These are phyloP conservation scores for Gobius niger DNA, from an alignment of 2,113 vertebrate genomes.

Conservation along the genomic window DNA sequence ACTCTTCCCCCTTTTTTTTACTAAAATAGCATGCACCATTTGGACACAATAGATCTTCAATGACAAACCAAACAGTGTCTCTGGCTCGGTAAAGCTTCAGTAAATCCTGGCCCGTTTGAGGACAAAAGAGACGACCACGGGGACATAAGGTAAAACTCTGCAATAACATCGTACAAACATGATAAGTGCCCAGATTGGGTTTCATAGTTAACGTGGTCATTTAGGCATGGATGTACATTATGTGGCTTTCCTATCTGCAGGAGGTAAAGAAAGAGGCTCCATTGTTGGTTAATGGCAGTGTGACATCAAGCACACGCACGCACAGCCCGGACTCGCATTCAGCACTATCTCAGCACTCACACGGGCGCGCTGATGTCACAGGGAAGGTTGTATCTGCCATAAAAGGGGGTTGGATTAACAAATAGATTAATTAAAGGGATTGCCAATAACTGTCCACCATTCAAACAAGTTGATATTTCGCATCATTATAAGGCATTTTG, in stretches of 20 bases:
- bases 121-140: conserved; percentile 7
- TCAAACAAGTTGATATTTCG: no score
- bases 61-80: conserved; percentile 14
- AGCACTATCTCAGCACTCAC: conserved; percentile 35
- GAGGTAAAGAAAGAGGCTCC: conserved; percentile 25
- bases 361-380: conserved; percentile 32
- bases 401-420: conserved; percentile 20
- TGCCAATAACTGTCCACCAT: no score
- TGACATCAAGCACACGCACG: conserved; percentile 21
- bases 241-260: background rate
- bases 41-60: conserved; percentile 28
- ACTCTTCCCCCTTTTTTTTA: conserved; percentile 9
- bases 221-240: conserved; percentile 7
- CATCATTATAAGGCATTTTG: no score
- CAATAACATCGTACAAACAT: conserved; percentile 19
- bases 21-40: conserved; percentile 22
- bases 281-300: conserved; percentile 49
- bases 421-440: background rate
- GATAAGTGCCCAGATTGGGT: conserved; percentile 24
- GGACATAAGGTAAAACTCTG: background rate
- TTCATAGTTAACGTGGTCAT: conserved; percentile 50
- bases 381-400: conserved; percentile 33
- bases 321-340: conserved; percentile 14
- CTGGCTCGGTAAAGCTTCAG: conserved; percentile 19
- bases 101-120: conserved; percentile 31